phyloP scores from a whole-genome alignment of 2,797 vertebrate species.

The Halcyon chelicuti region DNA sequence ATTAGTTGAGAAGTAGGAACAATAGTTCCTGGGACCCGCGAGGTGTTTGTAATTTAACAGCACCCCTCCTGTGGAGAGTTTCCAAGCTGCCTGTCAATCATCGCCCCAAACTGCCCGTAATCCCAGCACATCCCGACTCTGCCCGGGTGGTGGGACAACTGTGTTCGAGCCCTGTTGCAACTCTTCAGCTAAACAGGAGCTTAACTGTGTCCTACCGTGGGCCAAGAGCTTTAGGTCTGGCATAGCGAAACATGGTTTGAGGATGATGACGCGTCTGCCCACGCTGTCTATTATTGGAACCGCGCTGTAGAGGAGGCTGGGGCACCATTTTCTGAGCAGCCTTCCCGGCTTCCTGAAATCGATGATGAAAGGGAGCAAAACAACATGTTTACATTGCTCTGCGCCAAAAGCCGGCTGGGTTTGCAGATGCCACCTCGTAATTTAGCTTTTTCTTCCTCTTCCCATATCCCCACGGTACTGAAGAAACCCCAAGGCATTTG shows the following conservation, averaged over 20 bases:
- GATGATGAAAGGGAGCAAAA: neutral
- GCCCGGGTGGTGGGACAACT: neutral
- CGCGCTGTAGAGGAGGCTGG: neutral
- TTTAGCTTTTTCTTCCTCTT: neutral
- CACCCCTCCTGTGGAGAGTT: neutral
- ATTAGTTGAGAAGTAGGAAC: neutral
- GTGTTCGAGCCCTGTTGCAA: neutral
- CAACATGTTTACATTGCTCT: neutral
- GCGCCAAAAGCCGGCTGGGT: neutral
- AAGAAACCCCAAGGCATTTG: accelerated
- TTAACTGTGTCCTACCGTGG: neutral
- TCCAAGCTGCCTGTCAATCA: neutral
- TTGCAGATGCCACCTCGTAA: neutral
- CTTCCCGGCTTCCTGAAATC: neutral
- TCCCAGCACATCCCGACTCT: accelerated
- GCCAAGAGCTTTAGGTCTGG: slow-evolving; percentile 44
- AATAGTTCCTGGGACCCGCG: accelerated
- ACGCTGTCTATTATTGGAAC: slow-evolving; percentile 3
- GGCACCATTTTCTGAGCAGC: slow-evolving; percentile 17
- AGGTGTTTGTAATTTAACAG: neutral
- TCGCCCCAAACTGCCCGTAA: neutral
- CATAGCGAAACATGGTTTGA: neutral
- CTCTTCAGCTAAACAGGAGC: slow-evolving; percentile 22
- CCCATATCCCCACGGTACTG: neutral
- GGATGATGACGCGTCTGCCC: slow-evolving; percentile 43